A percentile compares a stretch with the other conserved stretches of the same genome.
Conservation (phyloP, 2,797 vertebrate genomes). For the Cossypha niveicapilla region DNA sequence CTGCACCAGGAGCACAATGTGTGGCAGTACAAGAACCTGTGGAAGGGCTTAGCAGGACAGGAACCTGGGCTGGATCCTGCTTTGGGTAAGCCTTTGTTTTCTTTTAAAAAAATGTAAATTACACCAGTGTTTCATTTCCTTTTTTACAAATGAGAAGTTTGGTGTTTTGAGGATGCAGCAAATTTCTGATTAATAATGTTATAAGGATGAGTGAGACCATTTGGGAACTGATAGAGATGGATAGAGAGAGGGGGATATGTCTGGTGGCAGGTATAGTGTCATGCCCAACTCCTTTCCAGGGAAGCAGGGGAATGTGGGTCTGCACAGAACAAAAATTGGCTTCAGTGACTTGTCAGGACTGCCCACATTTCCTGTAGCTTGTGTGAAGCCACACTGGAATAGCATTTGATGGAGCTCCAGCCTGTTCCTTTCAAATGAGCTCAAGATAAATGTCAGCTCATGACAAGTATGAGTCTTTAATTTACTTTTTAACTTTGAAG, state of each 20-base stretch:
- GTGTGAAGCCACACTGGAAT: background rate
- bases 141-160: background rate
- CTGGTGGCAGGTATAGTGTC: background rate
- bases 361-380: background rate
- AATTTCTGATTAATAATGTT: background rate
- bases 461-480: background rate
- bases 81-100: background rate
- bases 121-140: background rate
- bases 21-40: background rate
- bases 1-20: background rate
- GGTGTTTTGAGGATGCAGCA: background rate
- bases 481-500: background rate
- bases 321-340: background rate
- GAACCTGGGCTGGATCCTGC: background rate
- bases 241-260: background rate
- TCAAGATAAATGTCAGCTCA: background rate
- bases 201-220: rapidly evolving
- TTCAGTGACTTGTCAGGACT: background rate
- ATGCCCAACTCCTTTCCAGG: background rate
- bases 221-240: background rate
- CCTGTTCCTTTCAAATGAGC: background rate
- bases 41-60: background rate
- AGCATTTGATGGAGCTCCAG: background rate
- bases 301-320: rapidly evolving
- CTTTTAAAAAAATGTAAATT: background rate